Base-by-base conservation (phyloP, 2,113 vertebrate genomes). In the Benitochromis conjunctus region DNA sequence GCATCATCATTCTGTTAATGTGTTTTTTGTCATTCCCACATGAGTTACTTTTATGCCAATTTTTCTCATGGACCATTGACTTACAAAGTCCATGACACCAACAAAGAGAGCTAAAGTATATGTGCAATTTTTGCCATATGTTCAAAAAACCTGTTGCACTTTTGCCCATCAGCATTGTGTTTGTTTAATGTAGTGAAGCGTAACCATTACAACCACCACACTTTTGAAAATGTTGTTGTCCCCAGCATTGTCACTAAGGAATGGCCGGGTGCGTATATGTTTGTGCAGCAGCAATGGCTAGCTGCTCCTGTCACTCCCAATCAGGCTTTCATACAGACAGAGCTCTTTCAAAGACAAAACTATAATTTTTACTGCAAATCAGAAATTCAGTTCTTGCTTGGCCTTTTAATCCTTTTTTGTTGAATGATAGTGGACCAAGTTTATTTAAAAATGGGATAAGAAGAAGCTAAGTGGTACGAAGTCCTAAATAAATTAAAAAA, bases 1-100 rank as follows among this genome's bases (percentile, higher is more conserved):
- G 38, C 64, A 14, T 43, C 14, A 41, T 69, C 21, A 69, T 12
- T 9, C 11, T 66, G 36, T 24, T 0, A 66, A 24, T 14, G 9
- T 69, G 21, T 0, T 26, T 48, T 31, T 29, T 7, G 43, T 48
- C 43, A 11, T 74, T 48, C 24, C 51, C 43, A 29, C 43, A 31
- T 31, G 16, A 43, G 9, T 51, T 48, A 51, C 69, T 19, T 76
- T 31, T 51, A 51, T 76, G 43, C 26, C 43, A 31, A 12, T 51
- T 19, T 51, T 46, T 29, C 69, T 51, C 43, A n/a, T 31, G 34
- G 60, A 38, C 38, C 11, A 21, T 64, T 21, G 4, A 8, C 36
- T 21, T 1, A 3, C 1, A 5, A 71, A 13, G 18, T 5, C 3
- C 41, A 46, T 18, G 0, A 46, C 66, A 24, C 8, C 1, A 2